phyloP scores from a whole-genome alignment of 2,888 invertebrate genomes.

The Melikaiella ostensackeni region DNA sequence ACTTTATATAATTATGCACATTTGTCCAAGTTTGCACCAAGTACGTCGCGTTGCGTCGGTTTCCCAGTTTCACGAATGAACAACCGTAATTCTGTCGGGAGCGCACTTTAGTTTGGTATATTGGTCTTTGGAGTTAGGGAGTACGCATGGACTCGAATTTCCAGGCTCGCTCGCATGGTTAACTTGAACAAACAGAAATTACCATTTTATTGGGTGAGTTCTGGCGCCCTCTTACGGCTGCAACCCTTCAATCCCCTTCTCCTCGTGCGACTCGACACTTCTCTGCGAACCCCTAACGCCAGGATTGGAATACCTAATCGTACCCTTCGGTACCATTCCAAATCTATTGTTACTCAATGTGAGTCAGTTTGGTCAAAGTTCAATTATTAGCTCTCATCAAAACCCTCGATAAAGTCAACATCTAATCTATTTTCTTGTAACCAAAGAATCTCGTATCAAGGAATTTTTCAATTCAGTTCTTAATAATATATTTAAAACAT shows the following conservation, averaged over 20 bases:
- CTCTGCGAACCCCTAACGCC: conserved; percentile 62
- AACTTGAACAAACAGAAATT: conserved; percentile 84
- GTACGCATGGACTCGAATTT: conserved; percentile 75
- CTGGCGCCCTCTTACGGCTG: conserved; percentile 67
- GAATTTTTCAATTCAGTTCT: too few species aligned
- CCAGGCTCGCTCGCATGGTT: conserved; percentile 79
- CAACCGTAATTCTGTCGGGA: conserved; percentile 68
- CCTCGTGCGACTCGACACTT: conserved; percentile 55
- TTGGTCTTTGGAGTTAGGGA: conserved; percentile 76
- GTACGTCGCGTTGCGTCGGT: neutral
- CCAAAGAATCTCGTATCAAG: neutral
- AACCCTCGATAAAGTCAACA: conserved; percentile 11
- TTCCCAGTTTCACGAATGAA: conserved; percentile 45
- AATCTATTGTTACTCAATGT: conserved; percentile 67
- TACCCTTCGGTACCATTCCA: conserved; percentile 68
- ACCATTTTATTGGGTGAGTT: conserved; percentile 83
- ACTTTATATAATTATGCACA: neutral
- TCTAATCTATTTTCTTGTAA: neutral
- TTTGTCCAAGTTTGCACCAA: conserved; percentile 33
- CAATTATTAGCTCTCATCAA: conserved; percentile 45
- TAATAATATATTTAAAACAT: too few species aligned
- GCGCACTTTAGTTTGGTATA: conserved; percentile 64
- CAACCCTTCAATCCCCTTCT: conserved; percentile 54
- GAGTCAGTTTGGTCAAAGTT: conserved; percentile 52
- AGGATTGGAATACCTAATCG: conserved; percentile 76